Base-by-base conservation (phyloP, 2,113 vertebrate genomes). In the Climacteris rufus region DNA sequence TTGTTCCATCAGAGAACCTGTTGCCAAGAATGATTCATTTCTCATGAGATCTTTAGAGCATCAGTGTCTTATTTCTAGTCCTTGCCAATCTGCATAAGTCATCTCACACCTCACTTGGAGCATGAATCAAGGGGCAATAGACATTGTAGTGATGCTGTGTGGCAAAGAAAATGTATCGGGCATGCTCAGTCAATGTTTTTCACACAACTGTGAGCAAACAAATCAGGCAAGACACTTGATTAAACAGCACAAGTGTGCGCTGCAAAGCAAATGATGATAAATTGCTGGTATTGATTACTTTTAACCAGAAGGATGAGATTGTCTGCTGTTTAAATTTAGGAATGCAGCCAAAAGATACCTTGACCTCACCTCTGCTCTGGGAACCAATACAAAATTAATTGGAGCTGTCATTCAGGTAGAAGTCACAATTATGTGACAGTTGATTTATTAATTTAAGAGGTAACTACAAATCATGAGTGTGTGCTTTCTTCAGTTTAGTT, bases 391-490 rank as follows among this genome's bases (percentile, higher is more conserved):
- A 94, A 95, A 95, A 94, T 94, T 95, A 95, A 97, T 97, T 95
- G 66, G 68, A 89, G 42, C 57, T 97, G 91, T 93, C 21, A 0
- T 89, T 97, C 85, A 92, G 71, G 65, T 70, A 94, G 90, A 95
- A 93, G 71, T 96, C 81, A 88, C 87, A 86, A 85, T 93, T 93
- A 89, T 70, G 35, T 91, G 91, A 95, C 61, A 70, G 78, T 53
- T 96, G 93, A 97, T 97, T 97, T 95, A 97, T 93, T 95, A 90
- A 94, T 97, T 93, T 92, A 87, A 83, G 53, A 93, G 42, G 31
- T 65, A 82, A 63, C 50, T 88, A 33, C 33, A 74, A 91, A 82
- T 39, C 53, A 54, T 94, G 65, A 37, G 3, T 69, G 60, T 2
- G 2, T 60, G 57, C 11, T 89, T 91, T 91, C 50, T 72, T 6